Evolutionary conservation across 1,140 invertebrate species (phyloP).

Genomic region (Littorina saxatilis): DNA sequence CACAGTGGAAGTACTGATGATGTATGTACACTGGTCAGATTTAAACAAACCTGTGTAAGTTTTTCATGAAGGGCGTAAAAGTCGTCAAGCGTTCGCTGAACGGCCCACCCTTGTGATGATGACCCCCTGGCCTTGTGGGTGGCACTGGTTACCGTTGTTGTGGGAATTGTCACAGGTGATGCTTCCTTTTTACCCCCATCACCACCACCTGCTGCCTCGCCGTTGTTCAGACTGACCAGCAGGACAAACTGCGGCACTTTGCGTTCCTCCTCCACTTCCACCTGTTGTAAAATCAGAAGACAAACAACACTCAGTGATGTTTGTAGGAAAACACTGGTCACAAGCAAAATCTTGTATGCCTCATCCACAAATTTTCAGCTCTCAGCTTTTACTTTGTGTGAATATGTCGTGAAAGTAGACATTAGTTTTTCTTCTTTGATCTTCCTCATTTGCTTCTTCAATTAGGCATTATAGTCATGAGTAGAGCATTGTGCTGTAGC

Average conservation of each 20-base stretch:
- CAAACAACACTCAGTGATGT: too few species aligned
- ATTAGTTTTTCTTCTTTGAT: too few species aligned
- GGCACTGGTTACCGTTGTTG: constrained; percentile 1
- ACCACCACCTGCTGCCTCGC: background rate
- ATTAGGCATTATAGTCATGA: too few species aligned
- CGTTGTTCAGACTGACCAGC: constrained; percentile 85
- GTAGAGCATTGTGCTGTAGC: too few species aligned
- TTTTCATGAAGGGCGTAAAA: constrained; percentile 91
- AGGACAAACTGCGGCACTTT: constrained; percentile 86
- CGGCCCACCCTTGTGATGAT: constrained; percentile 82
- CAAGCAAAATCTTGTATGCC: too few species aligned
- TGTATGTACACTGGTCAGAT: too few species aligned
- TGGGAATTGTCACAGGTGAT: background rate
- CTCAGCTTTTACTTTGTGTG: too few species aligned
- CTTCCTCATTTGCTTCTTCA: too few species aligned
- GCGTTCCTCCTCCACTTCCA: constrained; percentile 81
- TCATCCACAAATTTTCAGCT: too few species aligned
- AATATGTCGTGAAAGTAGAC: too few species aligned
- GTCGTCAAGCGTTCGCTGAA: constrained; percentile 87
- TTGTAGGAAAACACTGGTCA: too few species aligned
- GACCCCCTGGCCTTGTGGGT: constrained; percentile 31
- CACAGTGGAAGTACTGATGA: too few species aligned
- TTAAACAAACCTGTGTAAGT: constrained; percentile 81
- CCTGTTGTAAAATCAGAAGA: constrained; percentile 46
- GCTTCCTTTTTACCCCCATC: background rate